These are phyloP conservation scores for Drosophila ogumai DNA, from an alignment of 1,140 invertebrate species.

Conservation along the genomic window DNA sequence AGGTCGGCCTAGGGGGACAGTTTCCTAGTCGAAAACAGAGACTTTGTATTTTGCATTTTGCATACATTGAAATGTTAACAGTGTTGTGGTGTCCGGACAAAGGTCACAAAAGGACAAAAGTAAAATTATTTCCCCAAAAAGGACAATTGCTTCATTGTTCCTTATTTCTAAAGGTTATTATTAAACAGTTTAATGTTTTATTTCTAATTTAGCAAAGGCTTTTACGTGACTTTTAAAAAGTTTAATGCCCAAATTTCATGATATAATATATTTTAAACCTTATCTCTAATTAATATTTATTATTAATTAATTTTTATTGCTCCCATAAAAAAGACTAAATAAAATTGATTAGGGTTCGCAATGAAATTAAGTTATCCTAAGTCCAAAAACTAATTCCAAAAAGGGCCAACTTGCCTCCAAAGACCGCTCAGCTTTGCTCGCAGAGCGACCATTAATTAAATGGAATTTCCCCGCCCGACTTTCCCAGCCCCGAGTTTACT, in stretches of 20 bases:
- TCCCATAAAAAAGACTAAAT: background rate
- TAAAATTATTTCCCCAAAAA: background rate
- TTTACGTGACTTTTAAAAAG: background rate
- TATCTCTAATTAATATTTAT: background rate
- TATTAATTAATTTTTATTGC: no score
- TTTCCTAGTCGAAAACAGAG: background rate
- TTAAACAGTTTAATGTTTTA: background rate
- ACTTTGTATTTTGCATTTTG: background rate
- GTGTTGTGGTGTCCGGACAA: background rate
- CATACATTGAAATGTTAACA: background rate
- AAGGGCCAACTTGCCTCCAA: background rate
- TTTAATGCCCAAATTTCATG: no score
- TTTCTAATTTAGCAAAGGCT: background rate
- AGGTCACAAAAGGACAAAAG: background rate
- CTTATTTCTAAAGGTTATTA: background rate
- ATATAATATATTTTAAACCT: background rate
- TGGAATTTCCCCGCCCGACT: background rate
- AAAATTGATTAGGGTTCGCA: conserved; percentile 1
- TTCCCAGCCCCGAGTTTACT: background rate
- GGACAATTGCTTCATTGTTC: background rate
- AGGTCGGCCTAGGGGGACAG: background rate
- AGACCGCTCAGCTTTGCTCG: background rate
- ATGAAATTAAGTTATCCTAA: background rate
- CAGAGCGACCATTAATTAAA: conserved; percentile 11
- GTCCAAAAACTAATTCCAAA: background rate